Percentiles rank a stretch among this genome's conserved stretches.
phyloP scores from a whole-genome alignment of 2,888 invertebrate species.

The Rhynchonema sp. region DNA sequence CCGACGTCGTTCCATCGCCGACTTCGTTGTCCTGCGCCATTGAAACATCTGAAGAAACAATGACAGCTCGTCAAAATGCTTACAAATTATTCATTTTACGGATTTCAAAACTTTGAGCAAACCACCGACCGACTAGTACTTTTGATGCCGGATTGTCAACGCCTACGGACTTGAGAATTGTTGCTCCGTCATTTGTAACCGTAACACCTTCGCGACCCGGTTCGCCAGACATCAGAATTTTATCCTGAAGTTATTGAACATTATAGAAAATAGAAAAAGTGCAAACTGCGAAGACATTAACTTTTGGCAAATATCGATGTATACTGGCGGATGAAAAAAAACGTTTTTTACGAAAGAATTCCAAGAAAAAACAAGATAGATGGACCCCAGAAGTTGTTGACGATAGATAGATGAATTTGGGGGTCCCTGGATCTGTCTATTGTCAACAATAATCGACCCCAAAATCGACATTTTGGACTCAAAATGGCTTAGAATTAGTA shows the following conservation, averaged over 20 bases:
- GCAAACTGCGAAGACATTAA: not conserved
- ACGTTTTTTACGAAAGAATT: no score
- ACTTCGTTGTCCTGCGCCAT: slow-evolving; percentile 97
- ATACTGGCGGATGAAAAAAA: no score
- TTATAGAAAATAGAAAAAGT: not conserved
- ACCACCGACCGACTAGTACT: slow-evolving; percentile 53
- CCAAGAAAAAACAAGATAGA: no score
- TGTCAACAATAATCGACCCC: no score
- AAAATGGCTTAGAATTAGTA: no score
- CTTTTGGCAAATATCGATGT: no score
- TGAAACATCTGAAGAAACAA: slow-evolving; percentile 53
- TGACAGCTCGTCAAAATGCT: not conserved
- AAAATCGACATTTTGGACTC: no score
- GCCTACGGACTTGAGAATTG: slow-evolving; percentile 81
- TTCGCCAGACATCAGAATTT: slow-evolving; percentile 35
- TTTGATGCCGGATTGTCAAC: slow-evolving; percentile 98
- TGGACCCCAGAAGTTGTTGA: no score
- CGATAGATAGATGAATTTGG: no score
- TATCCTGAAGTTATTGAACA: slow-evolving; percentile 34
- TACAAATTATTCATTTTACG: not conserved
- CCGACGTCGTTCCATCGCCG: slow-evolving; percentile 99
- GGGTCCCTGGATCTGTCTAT: no score
- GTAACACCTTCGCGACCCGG: slow-evolving; percentile 43
- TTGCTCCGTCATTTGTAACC: slow-evolving; percentile 97
- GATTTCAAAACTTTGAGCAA: not conserved